Base-by-base conservation (phyloP, 2,797 vertebrate species). In the Xerus rutilus region DNA sequence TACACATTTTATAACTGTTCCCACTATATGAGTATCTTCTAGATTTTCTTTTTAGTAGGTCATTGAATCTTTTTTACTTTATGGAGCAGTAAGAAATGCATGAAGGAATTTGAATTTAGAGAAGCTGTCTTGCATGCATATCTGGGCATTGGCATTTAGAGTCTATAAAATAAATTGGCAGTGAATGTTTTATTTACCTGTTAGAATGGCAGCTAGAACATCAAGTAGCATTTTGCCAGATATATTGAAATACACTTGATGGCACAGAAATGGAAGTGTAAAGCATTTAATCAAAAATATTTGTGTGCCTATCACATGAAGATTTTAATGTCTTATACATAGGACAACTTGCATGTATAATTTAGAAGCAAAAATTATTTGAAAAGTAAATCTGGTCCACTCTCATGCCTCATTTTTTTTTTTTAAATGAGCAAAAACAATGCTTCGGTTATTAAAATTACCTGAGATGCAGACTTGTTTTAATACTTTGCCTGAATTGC, bases 91-190 rank as follows among this genome's bases (percentile, higher is more conserved):
- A 87, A 96, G 96, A 89, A 96, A 86, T 96, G 97, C 93, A 65
- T 92, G 92, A 94, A 96, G 81, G 84, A 81, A 62, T 79, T 94
- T 96, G 93, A 96, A 94, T 95, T 96, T 94, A 94, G 92, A 94
- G 86, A 89, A 52, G 30, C 86, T 73, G 67, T 45, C 81, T 93
- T 90, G 79, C 88, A 65, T 93, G 35, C 87, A 35, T 95, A 86
- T 96, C 84, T 88, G 89, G 43, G 91, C 67, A 79, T 84, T 97
- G 97, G 93, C 95, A 91, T 96, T 97, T 97, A 89, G 57, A 95
- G 86, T 45, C 96, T 91, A 83, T 97, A 96, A 97, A 97, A 96
- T 96, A 97, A 97, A 96, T 96, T 96, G 97, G 67, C 96, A 96
- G 92, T 92, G 96, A 87, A 67, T 88, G 86, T 95, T 97, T 97